These are phyloP conservation scores for Alouatta palliata DNA, from an alignment of 2,113 vertebrate species.

Conservation along the genomic window DNA sequence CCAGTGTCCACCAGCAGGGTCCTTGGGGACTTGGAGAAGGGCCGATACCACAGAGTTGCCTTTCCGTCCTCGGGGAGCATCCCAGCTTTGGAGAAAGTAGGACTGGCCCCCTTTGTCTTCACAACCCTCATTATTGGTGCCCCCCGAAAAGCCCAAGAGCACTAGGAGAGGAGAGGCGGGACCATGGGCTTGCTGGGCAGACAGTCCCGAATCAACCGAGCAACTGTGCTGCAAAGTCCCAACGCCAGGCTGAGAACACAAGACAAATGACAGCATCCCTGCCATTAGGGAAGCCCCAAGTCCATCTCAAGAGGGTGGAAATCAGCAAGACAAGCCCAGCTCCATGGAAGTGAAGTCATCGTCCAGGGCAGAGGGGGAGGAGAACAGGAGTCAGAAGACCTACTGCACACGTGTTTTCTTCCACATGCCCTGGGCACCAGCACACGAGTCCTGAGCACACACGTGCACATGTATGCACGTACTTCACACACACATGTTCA, in stretches of 20 bases:
- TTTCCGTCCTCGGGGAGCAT: background rate
- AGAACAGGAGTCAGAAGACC: background rate
- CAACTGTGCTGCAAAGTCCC: fast-evolving
- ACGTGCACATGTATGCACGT: no score
- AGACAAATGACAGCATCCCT: background rate
- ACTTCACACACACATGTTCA: background rate
- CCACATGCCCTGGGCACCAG: background rate
- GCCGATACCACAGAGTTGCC: background rate
- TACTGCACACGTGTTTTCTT: fast-evolving
- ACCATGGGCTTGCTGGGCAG: background rate
- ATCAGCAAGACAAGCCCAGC: background rate
- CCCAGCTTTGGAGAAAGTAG: background rate
- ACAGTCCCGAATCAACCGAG: background rate
- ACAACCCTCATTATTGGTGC: background rate
- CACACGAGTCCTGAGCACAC: background rate
- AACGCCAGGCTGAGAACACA: background rate
- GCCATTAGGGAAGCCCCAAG: background rate
- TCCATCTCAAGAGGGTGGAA: background rate
- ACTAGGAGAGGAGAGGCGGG: background rate
- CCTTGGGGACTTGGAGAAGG: background rate
- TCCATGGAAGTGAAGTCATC: fast-evolving
- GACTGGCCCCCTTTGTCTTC: background rate
- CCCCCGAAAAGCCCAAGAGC: background rate
- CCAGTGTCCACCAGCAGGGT: background rate
- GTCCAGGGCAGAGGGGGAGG: background rate